Evolutionary conservation across 2,113 vertebrate genomes (phyloP), one percentile per base, ranked within the genome.

Genomic region (Acanthochromis polyacanthus): DNA sequence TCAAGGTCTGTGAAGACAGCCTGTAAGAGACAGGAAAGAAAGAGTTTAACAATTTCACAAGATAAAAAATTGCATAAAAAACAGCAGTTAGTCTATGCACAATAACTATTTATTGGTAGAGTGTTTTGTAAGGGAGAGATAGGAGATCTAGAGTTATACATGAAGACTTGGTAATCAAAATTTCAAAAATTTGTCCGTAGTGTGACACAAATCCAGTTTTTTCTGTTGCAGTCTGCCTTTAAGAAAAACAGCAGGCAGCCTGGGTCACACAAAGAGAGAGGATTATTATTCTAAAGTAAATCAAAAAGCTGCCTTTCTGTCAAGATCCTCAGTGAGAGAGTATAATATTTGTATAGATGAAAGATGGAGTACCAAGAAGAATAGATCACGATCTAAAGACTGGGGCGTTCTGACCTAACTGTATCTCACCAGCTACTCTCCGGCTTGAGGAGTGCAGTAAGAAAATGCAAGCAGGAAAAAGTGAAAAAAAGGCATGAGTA

Each of bases 1-100:
- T 99, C 98, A 71, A 99, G 90, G 84, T 99, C 98, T 0, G 98
- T 99, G 92, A 99, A 99, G 85, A 99, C 98, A 0, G 98, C 98
- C 98, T 99, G 85, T 4, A 84, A 67, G 60, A 50, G 7, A 61
- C 11, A 32, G 11, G 11, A 28, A 80, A 51, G 8, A 40, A 45
- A 10, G 4, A 4, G 53, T 82, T 66, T 46, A 66, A 63, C 5
- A 28, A 43, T 23, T 30, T 56, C n/a, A 45, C 8, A 15, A 36
- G 61, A 38, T 51, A 30, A 51, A 38, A 16, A 25, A n/a, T 15
- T 40, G 3, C 8, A 62, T 57, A 58, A 43, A 56, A 19, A 28
- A 52, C 38, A 78, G 22, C 67, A 1, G 30, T 72, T 59, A 0
- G 61, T 73, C 60, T 45, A 4, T 28, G 52, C 38, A 23, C 40